phyloP scores from a whole-genome alignment of 2,113 vertebrate genomes.

The Illadopsis cleaveri region DNA sequence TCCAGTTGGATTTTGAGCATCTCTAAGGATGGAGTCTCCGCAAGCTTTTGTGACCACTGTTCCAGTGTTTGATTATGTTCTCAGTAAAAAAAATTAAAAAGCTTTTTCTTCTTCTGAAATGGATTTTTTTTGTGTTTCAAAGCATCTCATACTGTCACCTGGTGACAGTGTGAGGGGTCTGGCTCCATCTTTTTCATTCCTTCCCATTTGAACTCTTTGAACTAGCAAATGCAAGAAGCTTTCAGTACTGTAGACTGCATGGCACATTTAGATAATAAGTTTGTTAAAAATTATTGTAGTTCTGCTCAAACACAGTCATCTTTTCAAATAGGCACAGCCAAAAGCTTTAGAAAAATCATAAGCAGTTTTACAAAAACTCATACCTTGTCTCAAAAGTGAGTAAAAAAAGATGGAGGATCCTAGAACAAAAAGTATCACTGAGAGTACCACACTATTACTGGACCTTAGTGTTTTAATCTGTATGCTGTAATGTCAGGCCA shows the following conservation, averaged over 20 bases:
- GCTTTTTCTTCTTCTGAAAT: not conserved
- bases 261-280: not conserved
- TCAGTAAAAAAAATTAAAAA: not conserved
- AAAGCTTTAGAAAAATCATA: not conserved
- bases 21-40: rapidly evolving
- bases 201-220: not conserved
- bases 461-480: not conserved
- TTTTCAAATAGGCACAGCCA: not conserved
- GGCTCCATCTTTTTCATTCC: not conserved
- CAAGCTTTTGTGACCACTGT: not conserved
- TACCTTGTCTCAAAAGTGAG: not conserved
- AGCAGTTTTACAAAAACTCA: not conserved
- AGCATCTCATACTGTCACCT: not conserved
- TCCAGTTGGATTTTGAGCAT: not conserved
- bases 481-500: not conserved
- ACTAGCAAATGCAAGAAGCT: not conserved
- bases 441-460: not conserved
- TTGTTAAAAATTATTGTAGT: not conserved
- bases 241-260: not conserved
- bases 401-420: not conserved
- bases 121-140: not conserved
- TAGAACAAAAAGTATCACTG: not conserved
- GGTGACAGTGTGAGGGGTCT: not conserved
- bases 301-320: not conserved
- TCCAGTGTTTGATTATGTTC: not conserved